These are phyloP conservation scores for Anisognathus igniventris DNA, from an alignment of 2,797 vertebrate species.

Conservation along the genomic window DNA sequence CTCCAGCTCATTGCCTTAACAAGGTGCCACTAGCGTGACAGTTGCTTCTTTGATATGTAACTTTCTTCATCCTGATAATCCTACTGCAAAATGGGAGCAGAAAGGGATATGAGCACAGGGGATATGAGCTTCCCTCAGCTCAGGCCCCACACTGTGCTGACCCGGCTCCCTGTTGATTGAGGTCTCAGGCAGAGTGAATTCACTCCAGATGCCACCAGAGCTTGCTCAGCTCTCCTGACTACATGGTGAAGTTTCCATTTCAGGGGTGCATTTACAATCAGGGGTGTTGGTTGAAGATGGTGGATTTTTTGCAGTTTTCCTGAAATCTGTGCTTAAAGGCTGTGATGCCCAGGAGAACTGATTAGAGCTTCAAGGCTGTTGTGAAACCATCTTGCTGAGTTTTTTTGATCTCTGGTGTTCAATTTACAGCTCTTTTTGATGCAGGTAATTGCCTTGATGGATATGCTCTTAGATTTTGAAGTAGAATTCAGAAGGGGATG, in stretches of 20 bases:
- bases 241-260: background rate
- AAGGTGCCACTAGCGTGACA: background rate
- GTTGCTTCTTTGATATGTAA: background rate
- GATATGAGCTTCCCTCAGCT: background rate
- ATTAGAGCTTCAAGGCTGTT: background rate
- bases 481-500: background rate
- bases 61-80: background rate
- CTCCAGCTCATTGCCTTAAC: background rate
- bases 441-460: background rate
- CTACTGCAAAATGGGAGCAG: background rate
- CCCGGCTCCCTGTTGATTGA: background rate
- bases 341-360: background rate
- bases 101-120: background rate
- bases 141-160: background rate
- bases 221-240: background rate
- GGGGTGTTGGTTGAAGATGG: background rate
- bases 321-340: background rate
- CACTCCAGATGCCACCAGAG: background rate
- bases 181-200: background rate
- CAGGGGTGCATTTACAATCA: background rate
- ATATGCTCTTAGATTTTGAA: background rate
- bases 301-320: background rate
- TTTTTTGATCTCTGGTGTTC: background rate
- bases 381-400: background rate
- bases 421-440: background rate